A percentile compares a stretch with the other conserved stretches of the same genome.
phyloP scores from a whole-genome alignment of 1,140 invertebrate species.

The Orchesella cincta region DNA sequence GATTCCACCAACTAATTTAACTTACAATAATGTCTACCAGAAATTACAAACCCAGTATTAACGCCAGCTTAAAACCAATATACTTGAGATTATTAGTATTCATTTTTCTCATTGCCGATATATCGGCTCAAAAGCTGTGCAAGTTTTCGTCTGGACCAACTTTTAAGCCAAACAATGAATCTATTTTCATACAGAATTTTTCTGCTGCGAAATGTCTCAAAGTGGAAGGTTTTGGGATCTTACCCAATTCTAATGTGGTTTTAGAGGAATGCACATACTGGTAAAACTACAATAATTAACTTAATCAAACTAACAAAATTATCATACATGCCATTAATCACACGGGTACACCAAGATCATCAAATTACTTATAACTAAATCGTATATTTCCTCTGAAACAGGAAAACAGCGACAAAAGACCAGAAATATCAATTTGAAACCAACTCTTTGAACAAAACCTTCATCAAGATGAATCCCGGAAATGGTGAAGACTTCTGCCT shows the following conservation, averaged over 20 bases:
- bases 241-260: conserved; percentile 37
- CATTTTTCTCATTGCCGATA: no score
- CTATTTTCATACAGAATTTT: conserved; percentile 42
- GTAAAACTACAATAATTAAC: conserved; percentile 16
- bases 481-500: conserved; percentile 31
- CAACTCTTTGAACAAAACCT: conserved; percentile 10
- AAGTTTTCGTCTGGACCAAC: no score
- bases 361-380: not conserved
- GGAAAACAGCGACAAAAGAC: no score
- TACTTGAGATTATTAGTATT: no score
- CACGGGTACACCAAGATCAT: not conserved
- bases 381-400: no score
- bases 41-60: no score
- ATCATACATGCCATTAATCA: not conserved
- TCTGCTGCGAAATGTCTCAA: conserved; percentile 45
- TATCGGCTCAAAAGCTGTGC: conserved; percentile 37
- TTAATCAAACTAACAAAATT: not conserved
- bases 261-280: conserved; percentile 45
- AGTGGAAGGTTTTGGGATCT: conserved; percentile 36
- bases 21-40: no score
- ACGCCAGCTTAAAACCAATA: no score
- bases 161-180: not conserved
- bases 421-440: conserved; percentile 1
- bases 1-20: no score
- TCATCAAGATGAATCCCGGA: conserved; percentile 17